These are phyloP conservation scores for Catharus fuscescens DNA, from an alignment of 2,113 vertebrate genomes.

Conservation along the genomic window DNA sequence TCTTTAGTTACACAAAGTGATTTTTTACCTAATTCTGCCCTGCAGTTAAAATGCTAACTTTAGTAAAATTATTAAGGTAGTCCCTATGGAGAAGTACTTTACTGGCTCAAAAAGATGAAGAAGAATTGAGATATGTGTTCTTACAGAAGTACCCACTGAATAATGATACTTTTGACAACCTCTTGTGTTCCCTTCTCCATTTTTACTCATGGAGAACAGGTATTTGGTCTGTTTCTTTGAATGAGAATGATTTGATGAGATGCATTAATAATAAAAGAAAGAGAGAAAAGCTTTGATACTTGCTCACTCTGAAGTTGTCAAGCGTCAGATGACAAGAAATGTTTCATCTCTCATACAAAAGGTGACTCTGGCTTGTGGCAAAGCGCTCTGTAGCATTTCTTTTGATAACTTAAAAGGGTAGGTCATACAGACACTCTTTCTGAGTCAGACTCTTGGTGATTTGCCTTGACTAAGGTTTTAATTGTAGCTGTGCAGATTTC, in stretches of 20 bases:
- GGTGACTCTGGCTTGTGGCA: background rate
- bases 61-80: background rate
- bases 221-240: background rate
- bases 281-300: background rate
- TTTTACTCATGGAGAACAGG: background rate
- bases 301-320: background rate
- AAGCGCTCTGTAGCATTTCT: background rate
- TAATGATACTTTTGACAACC: background rate
- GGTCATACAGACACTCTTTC: background rate
- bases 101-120: background rate
- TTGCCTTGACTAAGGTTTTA: background rate
- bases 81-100: background rate
- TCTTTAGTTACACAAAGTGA: background rate
- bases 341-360: background rate
- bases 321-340: background rate
- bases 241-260: background rate
- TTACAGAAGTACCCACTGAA: background rate
- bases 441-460: constrained; percentile 2
- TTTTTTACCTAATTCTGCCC: background rate
- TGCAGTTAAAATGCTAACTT: background rate
- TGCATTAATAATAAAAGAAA: background rate
- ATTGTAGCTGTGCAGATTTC: background rate
- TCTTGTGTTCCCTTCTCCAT: background rate
- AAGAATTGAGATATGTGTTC: background rate
- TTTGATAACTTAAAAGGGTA: background rate